Evolutionary conservation across 1,140 invertebrate species (phyloP), one percentile per base, ranked within the genome.

Genomic region (Vollenhovia emeryi): DNA sequence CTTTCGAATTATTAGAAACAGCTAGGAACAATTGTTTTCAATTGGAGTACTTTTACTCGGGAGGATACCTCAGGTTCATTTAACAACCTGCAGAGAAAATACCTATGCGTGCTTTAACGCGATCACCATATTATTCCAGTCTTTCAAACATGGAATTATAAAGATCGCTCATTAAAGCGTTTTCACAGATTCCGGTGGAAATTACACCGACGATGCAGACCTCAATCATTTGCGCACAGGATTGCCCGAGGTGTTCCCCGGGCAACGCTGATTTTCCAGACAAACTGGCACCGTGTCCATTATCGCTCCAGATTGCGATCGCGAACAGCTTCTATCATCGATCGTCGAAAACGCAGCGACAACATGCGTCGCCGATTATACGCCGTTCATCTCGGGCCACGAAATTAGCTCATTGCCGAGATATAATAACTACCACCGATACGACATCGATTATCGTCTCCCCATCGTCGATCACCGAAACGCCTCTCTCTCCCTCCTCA

Each of bases 251-350:
- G 27, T 68, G 43, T 15, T 66, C 0, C 24, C 13, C n/a, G 59
- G 40, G 30, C n/a, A n/a, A 62, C 60, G 48, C 68, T 57, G 36
- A 82, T 82, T 73, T 82, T 82, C 66, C 64, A 57, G 66, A 80
- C 43, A 57, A 80, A 57, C 64, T 68, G 48, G 36, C 62, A 40
- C 21, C 21, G 9, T 21, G 78, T 43, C 24, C 30, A 71, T 59
- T 59, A 82, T 82, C 52, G 36, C 6, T 76, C 55, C 55, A 76
- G 76, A 79, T 68, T 52, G 30, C 45, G 57, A 66, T 50, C 33
- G 43, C 33, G 13, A 79, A 36, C 8, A 52, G 48, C 66, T 71
- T 30, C 76, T 40, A 71, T 40, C 3, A 30, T 82, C 50, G 64
- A 80, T 71, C 50, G 50, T 36, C 64, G 50, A 57, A 21, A 71